Evolutionary conservation across 1,140 invertebrate genomes (phyloP), one percentile per base, ranked within the genome.

Genomic region (Hylaeus volcanicus): DNA sequence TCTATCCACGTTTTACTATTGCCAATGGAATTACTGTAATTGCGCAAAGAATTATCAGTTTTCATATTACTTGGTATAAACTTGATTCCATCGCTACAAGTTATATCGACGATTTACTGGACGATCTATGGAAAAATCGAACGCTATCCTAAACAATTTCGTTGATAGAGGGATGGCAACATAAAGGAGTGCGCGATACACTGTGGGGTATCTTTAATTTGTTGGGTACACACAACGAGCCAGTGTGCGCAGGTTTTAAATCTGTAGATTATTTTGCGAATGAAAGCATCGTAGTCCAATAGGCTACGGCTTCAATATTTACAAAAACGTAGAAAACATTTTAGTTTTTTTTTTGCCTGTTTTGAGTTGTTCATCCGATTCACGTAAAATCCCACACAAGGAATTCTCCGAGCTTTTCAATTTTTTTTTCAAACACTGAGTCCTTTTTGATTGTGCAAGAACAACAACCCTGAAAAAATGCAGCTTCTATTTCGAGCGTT

Each of bases 201-300:
- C 61, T 5, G 83, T 61, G 14, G 45, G 68, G 71, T 69, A 81
- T 86, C 80, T 83, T 85, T 85, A 85, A 85, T 85, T 85, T 81
- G 80, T 69, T 56, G 66, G 63, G 60, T 73, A 45, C 79, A 72
- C 48, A 53, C 53, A 48, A 26, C 48, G 60, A 48, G n/a, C 43
- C 55, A 45, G 56, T 69, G 68, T 26, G 66, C 60, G 72, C 58
- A 75, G n/a, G 65, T 75, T 80, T 84, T 79, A 71, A 70, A 78
- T 53, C 60, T 53, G 66, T 56, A 15, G 48, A 15, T 78, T 53
- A 48, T 73, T 69, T 37, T 84, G 63, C 55, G 76, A 85, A 85
- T 68, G 68, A 63, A 80, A 79, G 45, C 37, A 60, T 37, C 45
- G 55, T 68, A 51, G 81, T 80, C 55, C 79, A 74, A 66, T 51